Conservation (phyloP, 2,797 vertebrate genomes). For the Takifugu rubripes region DNA sequence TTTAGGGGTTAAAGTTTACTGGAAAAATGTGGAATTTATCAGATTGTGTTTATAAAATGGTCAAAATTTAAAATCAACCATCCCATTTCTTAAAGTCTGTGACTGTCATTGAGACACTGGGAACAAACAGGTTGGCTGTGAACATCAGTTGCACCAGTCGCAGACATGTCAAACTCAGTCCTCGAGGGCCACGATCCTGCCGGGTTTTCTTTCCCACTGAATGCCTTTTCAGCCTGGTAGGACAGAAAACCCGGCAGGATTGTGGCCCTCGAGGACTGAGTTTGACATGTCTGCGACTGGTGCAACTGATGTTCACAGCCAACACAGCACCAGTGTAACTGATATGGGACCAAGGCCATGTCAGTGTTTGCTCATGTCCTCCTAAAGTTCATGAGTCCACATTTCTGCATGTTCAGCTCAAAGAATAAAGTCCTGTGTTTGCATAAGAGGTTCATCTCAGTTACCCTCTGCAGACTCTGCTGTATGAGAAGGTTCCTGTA, state of each 20-base stretch:
- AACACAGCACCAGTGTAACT: slow-evolving; percentile 26
- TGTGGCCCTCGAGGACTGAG: no score
- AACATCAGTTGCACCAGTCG: neutral
- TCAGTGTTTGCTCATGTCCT: slow-evolving; percentile 56
- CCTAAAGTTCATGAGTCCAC: slow-evolving; percentile 59
- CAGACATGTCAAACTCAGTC: no score
- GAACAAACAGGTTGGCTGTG: neutral
- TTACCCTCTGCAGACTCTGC: slow-evolving; percentile 25
- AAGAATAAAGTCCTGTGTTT: slow-evolving; percentile 54
- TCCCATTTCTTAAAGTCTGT: no score
- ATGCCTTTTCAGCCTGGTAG: no score
- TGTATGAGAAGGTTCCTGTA: slow-evolving; percentile 30
- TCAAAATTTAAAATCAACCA: no score
- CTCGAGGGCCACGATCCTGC: no score
- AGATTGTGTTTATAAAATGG: no score
- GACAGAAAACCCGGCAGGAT: no score
- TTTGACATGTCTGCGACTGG: neutral
- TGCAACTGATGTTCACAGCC: neutral
- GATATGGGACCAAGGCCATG: slow-evolving; percentile 62
- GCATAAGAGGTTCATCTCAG: slow-evolving; percentile 40
- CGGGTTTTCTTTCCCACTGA: no score
- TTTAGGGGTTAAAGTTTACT: no score
- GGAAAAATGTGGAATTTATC: no score
- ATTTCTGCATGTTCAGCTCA: slow-evolving; percentile 40
- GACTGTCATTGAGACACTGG: no score